Evolutionary conservation across 2,888 invertebrate genomes (phyloP), one percentile per base, ranked within the genome.

Genomic region (Eledone cirrhosa): DNA sequence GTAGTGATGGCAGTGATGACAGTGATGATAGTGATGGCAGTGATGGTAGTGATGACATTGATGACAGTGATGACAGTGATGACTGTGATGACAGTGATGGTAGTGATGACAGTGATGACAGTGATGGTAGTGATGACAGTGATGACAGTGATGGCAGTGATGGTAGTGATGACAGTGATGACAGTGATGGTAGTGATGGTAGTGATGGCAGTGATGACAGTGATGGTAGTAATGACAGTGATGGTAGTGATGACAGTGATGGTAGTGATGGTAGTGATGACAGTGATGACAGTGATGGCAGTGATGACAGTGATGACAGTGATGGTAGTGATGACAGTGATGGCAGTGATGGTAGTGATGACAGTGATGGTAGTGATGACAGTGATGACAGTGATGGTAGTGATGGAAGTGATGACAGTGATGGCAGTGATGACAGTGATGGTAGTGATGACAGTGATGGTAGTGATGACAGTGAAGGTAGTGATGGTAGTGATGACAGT

Each of bases 1-100:
- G 27, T 24, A 69, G 72, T 69, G 72, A 27, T 69, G 72, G 72
- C 72, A 24, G 72, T 69, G 72, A 69, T 69, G 72, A 24, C 72
- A 24, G 72, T 24, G 72, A 27, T 59, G 59, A 59, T 59, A 59
- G 59, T 59, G 59, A 59, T 24, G 72, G 27, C 72, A 24, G 72
- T 69, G 72, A 27, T 69, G 72, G 27, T n/a, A n/a, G n/a, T n/a
- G n/a, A n/a, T n/a, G n/a, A n/a, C n/a, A n/a, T n/a, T n/a, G n/a
- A n/a, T n/a, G 16, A 19, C n/a, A 59, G 16, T 19, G 59, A 19
- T n/a, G n/a, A n/a, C n/a, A n/a, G n/a, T n/a, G n/a, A n/a, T n/a
- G n/a, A n/a, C n/a, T n/a, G n/a, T n/a, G 59, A 59, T 59, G 59
- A 59, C n/a, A 24, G 19, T 27, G n/a, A 59, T 24, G 48, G n/a